phyloP scores from a whole-genome alignment of 2,797 vertebrate species.

The Chrosomus eos region DNA sequence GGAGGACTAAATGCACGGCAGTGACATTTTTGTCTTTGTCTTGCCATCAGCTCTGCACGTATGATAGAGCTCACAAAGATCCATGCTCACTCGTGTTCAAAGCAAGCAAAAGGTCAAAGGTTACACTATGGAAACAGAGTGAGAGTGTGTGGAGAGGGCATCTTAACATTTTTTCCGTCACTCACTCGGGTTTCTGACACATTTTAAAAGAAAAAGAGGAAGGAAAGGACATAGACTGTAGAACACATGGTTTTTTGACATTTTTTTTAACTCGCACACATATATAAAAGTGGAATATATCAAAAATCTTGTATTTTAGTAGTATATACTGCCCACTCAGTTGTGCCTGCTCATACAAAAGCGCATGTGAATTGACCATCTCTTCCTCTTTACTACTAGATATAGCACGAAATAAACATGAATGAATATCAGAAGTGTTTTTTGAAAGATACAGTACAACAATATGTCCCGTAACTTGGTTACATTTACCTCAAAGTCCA shows the following conservation, averaged over 20 bases:
- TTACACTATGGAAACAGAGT: conserved; percentile 12
- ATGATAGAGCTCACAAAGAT: conserved; percentile 3
- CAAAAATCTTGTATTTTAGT: no score
- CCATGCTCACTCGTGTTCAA: conserved; percentile 34
- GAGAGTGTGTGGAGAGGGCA: conserved; percentile 32
- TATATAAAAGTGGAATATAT: no score
- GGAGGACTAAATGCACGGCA: neutral
- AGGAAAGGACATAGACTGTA: neutral
- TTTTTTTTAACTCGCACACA: neutral
- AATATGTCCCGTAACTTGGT: no score
- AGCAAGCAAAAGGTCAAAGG: conserved; percentile 13
- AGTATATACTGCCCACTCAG: no score
- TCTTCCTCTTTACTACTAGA: no score
- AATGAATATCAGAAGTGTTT: no score
- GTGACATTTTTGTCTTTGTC: conserved; percentile 25
- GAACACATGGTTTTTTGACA: neutral
- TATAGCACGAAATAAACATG: no score
- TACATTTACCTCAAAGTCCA: no score
- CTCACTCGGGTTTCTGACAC: neutral
- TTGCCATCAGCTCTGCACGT: neutral
- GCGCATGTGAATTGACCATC: no score
- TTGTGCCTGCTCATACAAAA: no score
- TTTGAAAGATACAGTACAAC: no score
- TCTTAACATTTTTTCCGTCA: conserved; percentile 15
- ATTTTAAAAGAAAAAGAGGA: neutral